Evolutionary conservation across 2,113 vertebrate species (phyloP).

Genomic region (Corythoichthys haematopterus): DNA sequence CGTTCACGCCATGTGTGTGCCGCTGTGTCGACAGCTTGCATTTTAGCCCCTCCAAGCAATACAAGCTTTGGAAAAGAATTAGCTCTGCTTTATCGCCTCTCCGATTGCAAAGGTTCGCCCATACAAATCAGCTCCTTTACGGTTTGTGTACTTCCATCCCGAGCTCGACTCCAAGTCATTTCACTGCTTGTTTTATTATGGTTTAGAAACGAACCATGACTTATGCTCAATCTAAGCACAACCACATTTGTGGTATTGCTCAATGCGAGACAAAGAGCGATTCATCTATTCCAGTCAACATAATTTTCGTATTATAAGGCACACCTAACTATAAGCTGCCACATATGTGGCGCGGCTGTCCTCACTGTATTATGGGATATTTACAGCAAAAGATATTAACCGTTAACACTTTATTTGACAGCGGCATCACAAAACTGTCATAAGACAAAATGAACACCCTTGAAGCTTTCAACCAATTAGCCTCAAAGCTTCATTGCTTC

Average conservation of each 20-base stretch:
- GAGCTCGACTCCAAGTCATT: slow-evolving; percentile 38
- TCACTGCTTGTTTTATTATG: slow-evolving; percentile 51
- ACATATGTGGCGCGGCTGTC: too few relatives aligned
- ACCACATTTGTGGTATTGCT: slow-evolving; percentile 47
- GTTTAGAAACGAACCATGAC: slow-evolving; percentile 50
- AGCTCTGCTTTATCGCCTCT: slow-evolving; percentile 56
- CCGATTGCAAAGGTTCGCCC: slow-evolving; percentile 51
- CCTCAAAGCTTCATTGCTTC: background rate
- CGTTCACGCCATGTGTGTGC: slow-evolving; percentile 32
- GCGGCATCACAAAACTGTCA: too few relatives aligned
- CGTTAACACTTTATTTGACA: too few relatives aligned
- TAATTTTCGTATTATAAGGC: too few relatives aligned
- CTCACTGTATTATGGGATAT: too few relatives aligned
- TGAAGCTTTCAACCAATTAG: too few relatives aligned
- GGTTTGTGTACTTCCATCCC: slow-evolving; percentile 46
- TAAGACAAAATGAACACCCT: too few relatives aligned
- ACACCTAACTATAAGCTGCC: too few relatives aligned
- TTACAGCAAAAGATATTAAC: too few relatives aligned
- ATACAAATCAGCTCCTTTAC: slow-evolving; percentile 59
- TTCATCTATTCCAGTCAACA: slow-evolving; percentile 23
- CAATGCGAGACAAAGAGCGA: slow-evolving; percentile 51
- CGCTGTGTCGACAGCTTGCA: slow-evolving; percentile 34
- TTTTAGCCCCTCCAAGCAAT: slow-evolving; percentile 24
- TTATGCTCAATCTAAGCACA: slow-evolving; percentile 49
- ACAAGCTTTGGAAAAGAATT: slow-evolving; percentile 44